Base-by-base conservation (phyloP, 37 sponge, comb jelly and placozoan species). In the Bolinopsis microptera region DNA sequence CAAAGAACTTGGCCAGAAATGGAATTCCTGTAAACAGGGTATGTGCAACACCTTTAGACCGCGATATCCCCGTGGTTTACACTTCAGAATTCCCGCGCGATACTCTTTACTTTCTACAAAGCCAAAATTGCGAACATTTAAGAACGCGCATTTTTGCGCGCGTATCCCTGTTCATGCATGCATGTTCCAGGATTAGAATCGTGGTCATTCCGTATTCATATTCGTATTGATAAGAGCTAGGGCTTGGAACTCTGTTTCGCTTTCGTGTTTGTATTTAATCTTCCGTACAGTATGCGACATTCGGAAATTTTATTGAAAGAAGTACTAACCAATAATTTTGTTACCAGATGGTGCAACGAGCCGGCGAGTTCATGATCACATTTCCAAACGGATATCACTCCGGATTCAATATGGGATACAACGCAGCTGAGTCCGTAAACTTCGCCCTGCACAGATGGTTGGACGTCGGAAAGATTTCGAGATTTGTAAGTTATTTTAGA, bases 401-500 rank as follows among this genome's bases (percentile, higher is more conserved):
- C 72, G 99, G 99, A 28, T 98, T 98, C 94, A 98, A 98, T 69
- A 93, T 93, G 27, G 99, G 99, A 1, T 94, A 96, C 94, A 98
- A 98, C 83, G 95, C 96, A 94, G 99, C 99, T 35, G 99, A 98
- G 94, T 96, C 96, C 41, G 97, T 97, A 26, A 98, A 98, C 95
- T 98, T 98, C 96, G 99, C 97, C 0, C 69, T 93, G 1, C 37
- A 92, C 24, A 41, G 97, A 25, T 98, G 99, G 99, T 95, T 98
- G 35, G 95, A 97, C 69, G 94, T 94, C 93, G 99, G 97, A 0
- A 94, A 94, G 94, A 96, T 93, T 27, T 97, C 99, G 16, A 94
- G 95, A 23, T 39, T 80, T 67, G 95, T 95, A 40, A 69, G 92
- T 69, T 0, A 3, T 70, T 70, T 18, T 61, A 21, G n/a, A n/a